These are phyloP conservation scores for Rhynchonema sp. DNA, from an alignment of 2,888 invertebrate genomes.

Conservation along the genomic window DNA sequence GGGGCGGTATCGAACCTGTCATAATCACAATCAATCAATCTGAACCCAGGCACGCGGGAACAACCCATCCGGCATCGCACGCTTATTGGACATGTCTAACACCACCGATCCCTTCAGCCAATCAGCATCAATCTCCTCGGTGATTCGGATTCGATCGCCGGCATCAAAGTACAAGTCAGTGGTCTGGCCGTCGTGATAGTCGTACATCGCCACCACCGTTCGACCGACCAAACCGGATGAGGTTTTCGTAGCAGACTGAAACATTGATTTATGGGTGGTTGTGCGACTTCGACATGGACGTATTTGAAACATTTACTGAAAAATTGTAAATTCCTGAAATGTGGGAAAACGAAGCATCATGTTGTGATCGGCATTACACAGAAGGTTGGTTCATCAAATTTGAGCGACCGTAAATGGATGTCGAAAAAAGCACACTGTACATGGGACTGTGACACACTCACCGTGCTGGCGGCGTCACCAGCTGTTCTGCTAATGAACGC, in stretches of 20 bases:
- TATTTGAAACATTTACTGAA: no score
- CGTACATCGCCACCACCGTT: background rate
- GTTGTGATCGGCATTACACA: no score
- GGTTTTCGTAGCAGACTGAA: no score
- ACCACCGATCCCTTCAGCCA: background rate
- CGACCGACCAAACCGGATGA: background rate
- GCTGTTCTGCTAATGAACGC: background rate
- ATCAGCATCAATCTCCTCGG: background rate
- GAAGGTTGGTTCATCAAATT: no score
- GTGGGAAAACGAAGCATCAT: no score
- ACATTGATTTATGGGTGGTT: no score
- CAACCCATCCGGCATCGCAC: background rate
- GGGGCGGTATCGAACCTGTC: background rate
- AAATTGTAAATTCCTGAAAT: no score
- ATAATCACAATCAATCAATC: background rate
- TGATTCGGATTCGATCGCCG: background rate
- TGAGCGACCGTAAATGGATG: no score
- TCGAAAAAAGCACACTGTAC: no score
- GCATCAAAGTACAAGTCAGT: background rate
- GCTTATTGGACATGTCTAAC: background rate
- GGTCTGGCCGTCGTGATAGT: background rate
- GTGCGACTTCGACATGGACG: no score
- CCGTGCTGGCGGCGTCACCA: no score
- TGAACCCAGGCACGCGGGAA: conserved; percentile 1
- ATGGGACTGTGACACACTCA: no score